phyloP scores from a whole-genome alignment of 2,797 vertebrate genomes.

The Sebastes vulpes region DNA sequence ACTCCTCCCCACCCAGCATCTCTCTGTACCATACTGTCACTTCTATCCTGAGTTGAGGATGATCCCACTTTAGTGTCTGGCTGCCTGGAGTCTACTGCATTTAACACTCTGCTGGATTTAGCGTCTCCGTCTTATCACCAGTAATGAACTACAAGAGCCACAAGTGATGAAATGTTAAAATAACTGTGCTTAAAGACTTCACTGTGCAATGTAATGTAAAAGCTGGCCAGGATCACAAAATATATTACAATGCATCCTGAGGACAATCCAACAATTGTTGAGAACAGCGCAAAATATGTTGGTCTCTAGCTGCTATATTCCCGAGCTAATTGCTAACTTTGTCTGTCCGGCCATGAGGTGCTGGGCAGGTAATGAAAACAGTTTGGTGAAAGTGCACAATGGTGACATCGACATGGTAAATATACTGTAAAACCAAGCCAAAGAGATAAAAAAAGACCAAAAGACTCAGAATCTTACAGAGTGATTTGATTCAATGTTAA shows the following conservation, averaged over 20 bases:
- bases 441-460: neutral
- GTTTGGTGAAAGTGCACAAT: neutral
- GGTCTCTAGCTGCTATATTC: neutral
- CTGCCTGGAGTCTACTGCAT: neutral
- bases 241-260: neutral
- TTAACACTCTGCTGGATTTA: neutral
- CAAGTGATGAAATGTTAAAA: neutral
- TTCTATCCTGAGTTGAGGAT: neutral
- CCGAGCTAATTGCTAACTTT: neutral
- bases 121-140: neutral
- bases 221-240: too few relatives aligned
- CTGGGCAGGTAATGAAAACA: neutral
- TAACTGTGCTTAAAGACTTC: neutral
- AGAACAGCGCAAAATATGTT: neutral
- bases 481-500: neutral
- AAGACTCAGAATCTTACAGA: neutral
- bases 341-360: neutral
- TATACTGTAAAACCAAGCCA: too few relatives aligned
- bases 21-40: neutral
- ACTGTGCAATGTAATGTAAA: neutral
- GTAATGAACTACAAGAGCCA: neutral
- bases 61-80: neutral
- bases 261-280: neutral
- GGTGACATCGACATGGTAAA: neutral
- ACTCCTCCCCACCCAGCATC: neutral